phyloP scores from a whole-genome alignment of 1,140 invertebrate species.

The Sitobion miscanthi region DNA sequence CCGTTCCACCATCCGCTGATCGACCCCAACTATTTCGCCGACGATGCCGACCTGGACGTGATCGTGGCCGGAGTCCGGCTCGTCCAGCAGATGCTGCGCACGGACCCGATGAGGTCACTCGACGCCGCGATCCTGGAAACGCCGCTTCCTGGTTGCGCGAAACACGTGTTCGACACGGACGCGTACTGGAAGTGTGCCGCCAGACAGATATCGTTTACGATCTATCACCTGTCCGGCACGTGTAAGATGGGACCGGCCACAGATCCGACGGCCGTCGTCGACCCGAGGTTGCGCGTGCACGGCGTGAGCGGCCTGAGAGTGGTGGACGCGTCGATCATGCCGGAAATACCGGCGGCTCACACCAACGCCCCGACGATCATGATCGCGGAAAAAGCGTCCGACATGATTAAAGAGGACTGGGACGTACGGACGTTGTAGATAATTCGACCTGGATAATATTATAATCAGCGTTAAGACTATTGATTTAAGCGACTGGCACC shows the following conservation, averaged over 20 bases:
- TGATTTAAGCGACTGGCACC: neutral
- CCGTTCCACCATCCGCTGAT: conserved; percentile 74
- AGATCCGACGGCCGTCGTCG: conserved; percentile 70
- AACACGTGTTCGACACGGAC: conserved; percentile 67
- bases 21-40: conserved; percentile 72
- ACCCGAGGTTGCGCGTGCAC: conserved; percentile 69
- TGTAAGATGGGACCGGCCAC: conserved; percentile 71
- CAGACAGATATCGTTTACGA: conserved; percentile 62
- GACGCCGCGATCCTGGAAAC: conserved; percentile 66
- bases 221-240: conserved; percentile 67
- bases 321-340: conserved; percentile 80
- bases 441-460: neutral
- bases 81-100: conserved; percentile 69
- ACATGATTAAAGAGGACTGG: conserved; percentile 72
- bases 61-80: conserved; percentile 75
- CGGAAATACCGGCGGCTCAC: conserved; percentile 77
- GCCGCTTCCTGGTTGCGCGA: conserved; percentile 63
- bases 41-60: conserved; percentile 60
- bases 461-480: no score
- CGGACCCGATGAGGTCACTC: conserved; percentile 70
- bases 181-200: conserved; percentile 74
- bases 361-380: conserved; percentile 78
- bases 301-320: conserved; percentile 75
- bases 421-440: conserved; percentile 59
- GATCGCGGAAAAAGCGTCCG: conserved; percentile 80